Evolutionary conservation across 2,113 vertebrate species (phyloP).

Genomic region (Caloenas nicobarica): DNA sequence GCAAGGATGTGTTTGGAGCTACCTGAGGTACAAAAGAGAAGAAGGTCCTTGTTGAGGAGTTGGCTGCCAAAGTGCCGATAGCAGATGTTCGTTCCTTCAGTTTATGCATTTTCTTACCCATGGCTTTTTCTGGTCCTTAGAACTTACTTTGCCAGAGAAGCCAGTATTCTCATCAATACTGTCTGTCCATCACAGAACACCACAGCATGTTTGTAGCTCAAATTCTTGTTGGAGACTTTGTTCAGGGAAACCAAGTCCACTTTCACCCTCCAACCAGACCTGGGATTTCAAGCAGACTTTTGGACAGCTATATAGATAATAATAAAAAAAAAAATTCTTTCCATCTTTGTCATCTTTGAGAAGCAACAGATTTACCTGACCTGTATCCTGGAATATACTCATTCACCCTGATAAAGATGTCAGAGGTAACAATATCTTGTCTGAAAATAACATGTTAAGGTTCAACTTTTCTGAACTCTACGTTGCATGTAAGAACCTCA

Average conservation of each 20-base stretch:
- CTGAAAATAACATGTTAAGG: not conserved
- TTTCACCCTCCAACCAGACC: slow-evolving; percentile 46
- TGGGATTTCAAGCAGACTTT: slow-evolving; percentile 25
- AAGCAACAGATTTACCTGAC: slow-evolving; percentile 80
- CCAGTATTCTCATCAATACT: slow-evolving; percentile 61
- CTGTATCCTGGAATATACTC: slow-evolving; percentile 64
- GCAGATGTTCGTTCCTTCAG: not conserved
- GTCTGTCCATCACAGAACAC: not conserved
- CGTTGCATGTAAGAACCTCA: not conserved
- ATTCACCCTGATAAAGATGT: not conserved
- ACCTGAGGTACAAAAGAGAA: not conserved
- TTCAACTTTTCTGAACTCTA: not conserved
- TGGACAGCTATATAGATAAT: slow-evolving; percentile 72
- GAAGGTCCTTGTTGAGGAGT: not conserved
- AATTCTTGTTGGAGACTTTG: slow-evolving; percentile 68
- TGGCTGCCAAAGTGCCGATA: not conserved
- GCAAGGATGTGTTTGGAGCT: not conserved
- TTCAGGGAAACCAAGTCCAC: not conserved
- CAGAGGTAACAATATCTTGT: not conserved
- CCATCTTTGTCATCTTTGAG: slow-evolving; percentile 80
- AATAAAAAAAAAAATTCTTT: slow-evolving; percentile 1
- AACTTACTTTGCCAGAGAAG: slow-evolving; percentile 79
- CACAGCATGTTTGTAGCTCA: slow-evolving; percentile 69
- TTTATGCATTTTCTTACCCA: not conserved
- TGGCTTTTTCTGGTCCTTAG: slow-evolving; percentile 42